Evolutionary conservation across 92 coral and sea anemone genomes (phyloP), one percentile per base, ranked within the genome.

Genomic region (Porites rus): DNA sequence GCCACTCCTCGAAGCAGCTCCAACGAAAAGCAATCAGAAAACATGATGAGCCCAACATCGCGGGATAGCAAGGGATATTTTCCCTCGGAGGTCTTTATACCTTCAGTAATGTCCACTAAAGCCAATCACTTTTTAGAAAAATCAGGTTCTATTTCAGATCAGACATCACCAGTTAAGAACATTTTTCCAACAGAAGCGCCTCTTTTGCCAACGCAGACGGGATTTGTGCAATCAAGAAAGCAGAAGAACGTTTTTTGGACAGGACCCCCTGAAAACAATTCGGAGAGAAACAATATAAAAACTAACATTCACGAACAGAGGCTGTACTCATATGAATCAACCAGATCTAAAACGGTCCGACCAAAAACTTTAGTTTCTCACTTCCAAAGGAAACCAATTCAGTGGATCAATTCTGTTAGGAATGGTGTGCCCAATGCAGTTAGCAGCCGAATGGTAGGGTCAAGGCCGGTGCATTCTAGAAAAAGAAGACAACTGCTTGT

Each of bases 221-320:
- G 74, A 22, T 73, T 73, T 62, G 10, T 83, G 19, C 79, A 80
- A 17, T 21, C 72, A 13, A 50, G 19, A 63, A 74, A 61, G 61
- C 51, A 64, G 60, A 50, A 50, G 46, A 22, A 63, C 8, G 51
- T 20, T 0, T 22, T 61, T 54, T 73, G 71, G 79, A 54, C 6
- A 11, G 58, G 76, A 14, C 18, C 8, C 22, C 18, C 54, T 6
- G 70, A 82, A 46, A 8, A 72, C 60, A 59, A 58, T 58, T 60
- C 69, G 14, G 77, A 82, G 59, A 83, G 56, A 83, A 62, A 74
- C 50, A 74, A 83, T 46, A 53, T 10, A 20, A 72, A 73, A 25
- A 52, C 72, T 46, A 21, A 16, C 8, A 19, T 52, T 19, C 43
- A 22, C 12, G 43, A 70, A 38, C 86, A 69, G 59, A 69, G 77